These are phyloP conservation scores for Heterocephalus glaber DNA, from an alignment of 2,113 vertebrate genomes.

Conservation along the genomic window DNA sequence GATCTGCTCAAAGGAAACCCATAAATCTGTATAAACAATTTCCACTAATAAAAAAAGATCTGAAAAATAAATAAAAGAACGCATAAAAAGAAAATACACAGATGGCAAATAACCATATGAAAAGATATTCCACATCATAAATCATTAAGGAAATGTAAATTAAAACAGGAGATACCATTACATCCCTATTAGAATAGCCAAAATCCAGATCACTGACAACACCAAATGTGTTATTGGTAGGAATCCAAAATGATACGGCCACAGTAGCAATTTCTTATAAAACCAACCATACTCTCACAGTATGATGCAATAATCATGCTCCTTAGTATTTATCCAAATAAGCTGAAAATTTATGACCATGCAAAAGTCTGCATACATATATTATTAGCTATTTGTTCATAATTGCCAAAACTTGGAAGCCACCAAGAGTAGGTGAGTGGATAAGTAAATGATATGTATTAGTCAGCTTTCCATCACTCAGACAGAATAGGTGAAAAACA, in stretches of 20 bases:
- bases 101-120: background rate
- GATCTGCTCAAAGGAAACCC: no score
- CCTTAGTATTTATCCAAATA: background rate
- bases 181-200: background rate
- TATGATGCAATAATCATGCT: background rate
- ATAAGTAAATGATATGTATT: no score
- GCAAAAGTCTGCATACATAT: background rate
- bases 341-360: background rate
- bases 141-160: background rate
- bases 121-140: background rate
- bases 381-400: background rate
- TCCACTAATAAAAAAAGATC: no score
- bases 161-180: background rate
- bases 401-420: background rate
- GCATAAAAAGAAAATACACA: background rate
- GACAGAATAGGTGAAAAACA: no score
- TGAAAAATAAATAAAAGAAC: no score
- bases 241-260: background rate
- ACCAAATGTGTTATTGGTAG: background rate
- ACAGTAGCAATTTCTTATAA: background rate
- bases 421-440: background rate
- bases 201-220: background rate
- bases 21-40: no score
- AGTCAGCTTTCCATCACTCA: no score
- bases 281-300: background rate